Evolutionary conservation across 2,888 invertebrate genomes (phyloP).

Genomic region (Bombylius discolor): DNA sequence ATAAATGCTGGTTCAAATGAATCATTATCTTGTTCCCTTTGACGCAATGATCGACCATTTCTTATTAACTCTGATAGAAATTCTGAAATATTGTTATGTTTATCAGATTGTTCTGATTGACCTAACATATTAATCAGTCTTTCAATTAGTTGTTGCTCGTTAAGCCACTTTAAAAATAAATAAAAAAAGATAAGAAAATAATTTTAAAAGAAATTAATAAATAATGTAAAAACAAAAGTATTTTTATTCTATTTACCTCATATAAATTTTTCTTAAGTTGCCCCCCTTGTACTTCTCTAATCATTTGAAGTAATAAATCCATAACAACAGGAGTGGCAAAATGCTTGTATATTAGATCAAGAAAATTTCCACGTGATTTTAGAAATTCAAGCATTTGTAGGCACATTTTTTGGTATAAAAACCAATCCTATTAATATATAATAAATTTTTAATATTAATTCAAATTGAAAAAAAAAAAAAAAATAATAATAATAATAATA

Average conservation of each 20-base stretch:
- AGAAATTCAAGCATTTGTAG: slow-evolving; percentile 86
- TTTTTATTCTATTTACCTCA: slow-evolving; percentile 40
- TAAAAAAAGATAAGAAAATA: not conserved
- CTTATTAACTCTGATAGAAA: slow-evolving; percentile 76
- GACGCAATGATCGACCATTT: slow-evolving; percentile 44
- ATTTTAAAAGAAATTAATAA: not conserved
- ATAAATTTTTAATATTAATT: no score
- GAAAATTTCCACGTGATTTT: slow-evolving; percentile 73
- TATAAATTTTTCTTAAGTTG: slow-evolving; percentile 58
- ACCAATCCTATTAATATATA: slow-evolving; percentile 53
- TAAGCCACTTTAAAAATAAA: slow-evolving; percentile 61
- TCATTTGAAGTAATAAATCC: slow-evolving; percentile 76
- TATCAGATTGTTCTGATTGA: slow-evolving; percentile 54
- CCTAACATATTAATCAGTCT: slow-evolving; percentile 53
- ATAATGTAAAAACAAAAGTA: slow-evolving; percentile 32
- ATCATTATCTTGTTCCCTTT: slow-evolving; percentile 44
- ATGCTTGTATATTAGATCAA: slow-evolving; percentile 76
- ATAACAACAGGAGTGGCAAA: slow-evolving; percentile 89
- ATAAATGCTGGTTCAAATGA: slow-evolving; percentile 31
- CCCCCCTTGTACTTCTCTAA: slow-evolving; percentile 66
- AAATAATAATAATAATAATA: slow-evolving; percentile 27
- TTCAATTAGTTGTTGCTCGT: slow-evolving; percentile 75
- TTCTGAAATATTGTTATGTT: slow-evolving; percentile 77
- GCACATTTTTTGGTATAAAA: slow-evolving; percentile 82
- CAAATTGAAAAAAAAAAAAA: no score